Evolutionary conservation across 2,888 invertebrate genomes (phyloP), one percentile per base, ranked within the genome.

Genomic region (Caradrina clavipalpis): DNA sequence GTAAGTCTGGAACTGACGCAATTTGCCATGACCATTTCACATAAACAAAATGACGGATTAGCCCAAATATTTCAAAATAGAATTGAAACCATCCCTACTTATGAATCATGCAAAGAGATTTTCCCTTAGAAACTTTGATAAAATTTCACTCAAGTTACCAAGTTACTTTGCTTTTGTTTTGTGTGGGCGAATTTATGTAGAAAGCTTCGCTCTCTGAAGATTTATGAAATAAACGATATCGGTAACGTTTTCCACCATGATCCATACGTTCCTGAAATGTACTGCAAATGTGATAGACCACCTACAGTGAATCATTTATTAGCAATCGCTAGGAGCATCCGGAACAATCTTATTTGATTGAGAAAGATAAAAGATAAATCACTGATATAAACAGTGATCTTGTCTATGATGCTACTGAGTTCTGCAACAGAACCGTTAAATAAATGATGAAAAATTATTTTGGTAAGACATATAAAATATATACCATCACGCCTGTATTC

Each of bases 131-230:
- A 57, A 60, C 19, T 56, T 11, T 17, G 39, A 47, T 50, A 42
- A 11, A 57, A 61, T 49, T 74, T 31, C 8, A 39, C 39, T 11
- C 0, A 68, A 75, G 11, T 58, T 54, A 39, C 11, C 13, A 60
- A 59, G 45, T 56, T 17, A 69, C 21, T 60, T 69, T 15, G 5
- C 21, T 55, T 51, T 78, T 77, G 55, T 77, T 76, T 71, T 55
- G 21, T 45, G 35, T 49, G 70, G 56, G 49, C n/a, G 39, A 60
- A 73, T 3, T 65, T 55, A 56, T 21, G 35, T 35, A 31, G 35
- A 61, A 65, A 53, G 21, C 45, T 61, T 17, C 8, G 13, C 55
- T 17, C 4, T 64, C 56, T 47, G 17, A 42, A 63, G 39, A 5
- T 63, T 45, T 51, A 77, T 17, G 39, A 31, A 53, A 60, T 71